These are phyloP conservation scores for Nothoprocta pentlandii DNA, from an alignment of 2,113 vertebrate species.

Conservation along the genomic window DNA sequence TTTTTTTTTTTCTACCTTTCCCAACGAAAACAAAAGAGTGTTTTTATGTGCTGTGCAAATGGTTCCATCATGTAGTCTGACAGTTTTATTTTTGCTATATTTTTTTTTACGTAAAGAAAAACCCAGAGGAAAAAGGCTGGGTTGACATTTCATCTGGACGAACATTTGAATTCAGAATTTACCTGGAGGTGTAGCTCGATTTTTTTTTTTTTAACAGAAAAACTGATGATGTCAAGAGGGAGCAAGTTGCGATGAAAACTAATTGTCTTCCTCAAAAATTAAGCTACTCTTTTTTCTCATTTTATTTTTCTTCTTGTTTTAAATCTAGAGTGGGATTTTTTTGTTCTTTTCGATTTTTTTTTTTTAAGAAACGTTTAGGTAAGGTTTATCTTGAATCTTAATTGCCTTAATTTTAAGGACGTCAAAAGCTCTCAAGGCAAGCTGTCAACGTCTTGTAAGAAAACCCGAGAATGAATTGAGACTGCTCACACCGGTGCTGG, in stretches of 20 bases:
- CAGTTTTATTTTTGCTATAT: conserved; percentile 86
- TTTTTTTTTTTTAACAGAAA: conserved; percentile 52
- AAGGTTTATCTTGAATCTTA: conserved; percentile 96
- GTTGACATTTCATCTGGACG: conserved; percentile 79
- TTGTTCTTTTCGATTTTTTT: conserved; percentile 75
- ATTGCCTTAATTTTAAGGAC: conserved; percentile 99
- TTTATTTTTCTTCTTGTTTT: conserved; percentile 84
- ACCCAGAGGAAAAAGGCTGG: conserved; percentile 77
- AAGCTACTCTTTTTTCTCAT: conserved; percentile 89
- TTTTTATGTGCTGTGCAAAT: conserved; percentile 89
- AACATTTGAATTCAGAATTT: conserved; percentile 83
- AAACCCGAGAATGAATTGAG: conserved; percentile 82
- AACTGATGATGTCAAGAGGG: conserved; percentile 77
- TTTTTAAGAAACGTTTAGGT: conserved; percentile 92
- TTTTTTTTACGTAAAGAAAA: conserved; percentile 81
- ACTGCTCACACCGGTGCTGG: conserved; percentile 84
- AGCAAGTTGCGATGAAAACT: conserved; percentile 83
- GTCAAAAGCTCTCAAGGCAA: conserved; percentile 86
- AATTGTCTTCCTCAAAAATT: conserved; percentile 94
- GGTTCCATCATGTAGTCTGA: conserved; percentile 88
- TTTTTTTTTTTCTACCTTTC: conserved; percentile 78
- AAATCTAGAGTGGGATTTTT: conserved; percentile 64
- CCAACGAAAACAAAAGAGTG: conserved; percentile 85
- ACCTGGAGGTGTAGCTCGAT: conserved; percentile 87
- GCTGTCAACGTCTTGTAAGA: conserved; percentile 88